These are phyloP conservation scores for Achatina immaculata DNA, from an alignment of 1,140 invertebrate genomes.

Conservation along the genomic window DNA sequence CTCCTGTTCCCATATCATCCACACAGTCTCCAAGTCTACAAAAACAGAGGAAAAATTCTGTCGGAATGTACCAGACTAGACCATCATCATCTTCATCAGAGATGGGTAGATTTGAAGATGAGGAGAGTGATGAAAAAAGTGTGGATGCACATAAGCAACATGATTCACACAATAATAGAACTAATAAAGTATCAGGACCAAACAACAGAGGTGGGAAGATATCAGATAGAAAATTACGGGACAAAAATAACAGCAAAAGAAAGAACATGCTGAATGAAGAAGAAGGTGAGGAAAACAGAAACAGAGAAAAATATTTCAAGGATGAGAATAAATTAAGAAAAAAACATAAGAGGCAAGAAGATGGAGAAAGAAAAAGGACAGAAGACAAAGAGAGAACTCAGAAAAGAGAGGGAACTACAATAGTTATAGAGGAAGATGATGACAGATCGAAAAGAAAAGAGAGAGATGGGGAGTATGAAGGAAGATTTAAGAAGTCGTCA, in stretches of 20 bases:
- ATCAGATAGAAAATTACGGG: background rate
- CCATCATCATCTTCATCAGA: constrained; percentile 27
- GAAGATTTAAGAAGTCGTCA: constrained; percentile 32
- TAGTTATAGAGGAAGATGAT: constrained; percentile 8
- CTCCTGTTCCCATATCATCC: constrained; percentile 19
- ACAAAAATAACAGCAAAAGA: background rate
- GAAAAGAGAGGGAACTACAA: background rate
- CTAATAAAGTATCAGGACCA: background rate
- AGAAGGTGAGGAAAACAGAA: background rate
- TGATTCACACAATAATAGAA: background rate
- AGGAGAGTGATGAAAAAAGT: constrained; percentile 10
- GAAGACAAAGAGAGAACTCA: background rate
- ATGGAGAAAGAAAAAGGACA: constrained; percentile 1
- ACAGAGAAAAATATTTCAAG: constrained; percentile 5
- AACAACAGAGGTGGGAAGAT: background rate
- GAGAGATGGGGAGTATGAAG: constrained; percentile 31
- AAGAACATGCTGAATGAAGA: background rate
- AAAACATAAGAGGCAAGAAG: constrained; percentile 21
- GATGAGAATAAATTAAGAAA: constrained; percentile 11
- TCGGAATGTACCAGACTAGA: constrained; percentile 3
- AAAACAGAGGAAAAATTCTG: constrained; percentile 6
- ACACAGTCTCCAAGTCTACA: constrained; percentile 22
- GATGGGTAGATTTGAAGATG: background rate
- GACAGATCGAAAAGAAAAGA: constrained; percentile 8
- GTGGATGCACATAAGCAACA: background rate